These are phyloP conservation scores for Stichopus chloronotus DNA, from an alignment of 35 echinoderm and acorn worm genomes.

Conservation along the genomic window DNA sequence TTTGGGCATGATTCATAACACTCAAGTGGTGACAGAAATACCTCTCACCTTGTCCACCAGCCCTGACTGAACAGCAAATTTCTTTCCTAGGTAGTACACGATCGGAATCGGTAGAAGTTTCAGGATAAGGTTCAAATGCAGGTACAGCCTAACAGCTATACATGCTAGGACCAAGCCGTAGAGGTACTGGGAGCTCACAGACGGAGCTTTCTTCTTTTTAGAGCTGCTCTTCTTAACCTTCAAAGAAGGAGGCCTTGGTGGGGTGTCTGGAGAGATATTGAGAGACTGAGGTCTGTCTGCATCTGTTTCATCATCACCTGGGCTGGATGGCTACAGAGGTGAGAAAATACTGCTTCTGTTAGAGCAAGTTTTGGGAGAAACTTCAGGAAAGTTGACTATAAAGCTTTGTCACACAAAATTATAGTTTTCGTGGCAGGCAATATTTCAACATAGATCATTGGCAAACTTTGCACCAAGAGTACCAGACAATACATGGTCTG, in stretches of 20 bases:
- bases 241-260: neutral
- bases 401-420: too few relatives aligned
- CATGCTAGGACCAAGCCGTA: constrained; percentile 20
- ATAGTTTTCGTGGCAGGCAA: too few relatives aligned
- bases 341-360: too few relatives aligned
- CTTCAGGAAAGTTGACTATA: too few relatives aligned
- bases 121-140: constrained; percentile 30
- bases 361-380: too few relatives aligned
- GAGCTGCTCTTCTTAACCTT: constrained; percentile 15
- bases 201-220: neutral
- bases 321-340: neutral
- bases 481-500: too few relatives aligned
- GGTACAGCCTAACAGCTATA: constrained; percentile 33
- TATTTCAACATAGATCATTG: too few relatives aligned
- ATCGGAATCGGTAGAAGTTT: constrained; percentile 49
- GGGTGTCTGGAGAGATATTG: neutral
- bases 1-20: too few relatives aligned
- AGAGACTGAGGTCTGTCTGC: constrained; percentile 22
- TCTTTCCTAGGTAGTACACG: constrained; percentile 27
- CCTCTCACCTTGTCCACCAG: constrained; percentile 46
- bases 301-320: constrained; percentile 14
- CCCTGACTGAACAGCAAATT: constrained; percentile 1
- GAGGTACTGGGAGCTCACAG: constrained; percentile 45
- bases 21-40: too few relatives aligned
- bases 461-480: too few relatives aligned